Conservation (phyloP, 2,888 invertebrate genomes). For the Plusia festucae region DNA sequence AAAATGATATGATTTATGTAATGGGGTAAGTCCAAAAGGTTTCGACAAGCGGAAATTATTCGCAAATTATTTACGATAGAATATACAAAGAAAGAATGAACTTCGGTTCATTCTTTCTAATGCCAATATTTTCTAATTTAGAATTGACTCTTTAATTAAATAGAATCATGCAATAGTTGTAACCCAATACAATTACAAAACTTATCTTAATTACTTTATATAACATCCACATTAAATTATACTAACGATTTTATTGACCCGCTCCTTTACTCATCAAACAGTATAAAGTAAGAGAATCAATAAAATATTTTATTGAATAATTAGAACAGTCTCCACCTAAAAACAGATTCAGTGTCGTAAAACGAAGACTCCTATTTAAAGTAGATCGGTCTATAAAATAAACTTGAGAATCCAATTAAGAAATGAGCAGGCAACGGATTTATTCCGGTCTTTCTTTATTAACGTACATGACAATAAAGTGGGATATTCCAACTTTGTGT, state of each 20-base stretch:
- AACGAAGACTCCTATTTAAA: constrained; percentile 77
- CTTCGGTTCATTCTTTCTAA: no score
- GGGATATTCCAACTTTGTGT: constrained; percentile 70
- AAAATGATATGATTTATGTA: no score
- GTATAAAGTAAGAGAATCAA: constrained; percentile 61
- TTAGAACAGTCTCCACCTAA: constrained; percentile 64
- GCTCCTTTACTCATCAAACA: constrained; percentile 21
- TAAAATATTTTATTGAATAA: constrained; percentile 63
- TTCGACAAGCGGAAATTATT: no score
- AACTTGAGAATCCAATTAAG: constrained; percentile 87
- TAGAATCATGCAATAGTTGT: background rate
- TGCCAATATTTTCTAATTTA: no score
- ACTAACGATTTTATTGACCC: constrained; percentile 26
- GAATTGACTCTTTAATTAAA: no score
- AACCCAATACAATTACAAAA: background rate
- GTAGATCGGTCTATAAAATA: constrained; percentile 83
- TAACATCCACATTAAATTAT: constrained; percentile 5
- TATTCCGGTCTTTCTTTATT: constrained; percentile 80
- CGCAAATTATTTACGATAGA: no score
- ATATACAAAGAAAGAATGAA: no score
- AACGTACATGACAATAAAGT: constrained; percentile 79
- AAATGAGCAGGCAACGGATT: constrained; percentile 83
- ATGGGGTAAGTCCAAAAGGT: no score
- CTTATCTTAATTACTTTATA: background rate
- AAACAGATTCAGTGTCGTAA: constrained; percentile 80